Evolutionary conservation across 2,113 vertebrate genomes (phyloP), one percentile per base, ranked within the genome.

Genomic region (Sylvietta virens): DNA sequence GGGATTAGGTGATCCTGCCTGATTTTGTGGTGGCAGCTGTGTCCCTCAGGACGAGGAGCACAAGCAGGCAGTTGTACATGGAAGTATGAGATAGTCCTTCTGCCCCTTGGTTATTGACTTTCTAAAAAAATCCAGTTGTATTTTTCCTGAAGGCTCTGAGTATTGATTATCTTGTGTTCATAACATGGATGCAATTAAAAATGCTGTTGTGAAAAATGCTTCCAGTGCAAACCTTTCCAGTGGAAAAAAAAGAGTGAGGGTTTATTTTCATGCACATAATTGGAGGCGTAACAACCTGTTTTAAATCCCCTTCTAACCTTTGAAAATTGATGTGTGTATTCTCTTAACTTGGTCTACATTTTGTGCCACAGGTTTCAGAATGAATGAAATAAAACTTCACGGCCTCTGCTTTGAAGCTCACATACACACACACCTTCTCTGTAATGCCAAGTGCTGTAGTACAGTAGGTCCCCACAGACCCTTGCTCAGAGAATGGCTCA

Each of bases 291-390:
- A 79, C 21, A 2, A 74, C 67, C 72, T 88, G 76, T 95, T 83
- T 54, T 50, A 83, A 78, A 70, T 65, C 73, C 88, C 85, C 79
- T 96, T 77, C 67, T 93, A 72, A 91, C 57, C 44, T 90, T 78
- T 95, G 90, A 47, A 91, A 78, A 37, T 51, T 93, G 71, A 42
- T 95, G 48, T 97, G 61, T 95, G 82, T 93, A 27, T 90, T 92
- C 88, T 95, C 90, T 98, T 99, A 98, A 98, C 98, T 97, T 98
- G 98, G 98, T 99, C 98, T 99, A 97, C 98, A 96, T 99, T 99
- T 98, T 98, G 98, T 98, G 98, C 98, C 98, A 98, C 98, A 98
- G 98, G 98, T 99, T 96, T 98, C 98, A 98, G 97, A 98, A 95
- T 98, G 98, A 98, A 98, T 98, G 95, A 95, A 90, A 93, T 98